phyloP scores from a whole-genome alignment of 2,113 vertebrate species.

The Tiliqua scincoides region DNA sequence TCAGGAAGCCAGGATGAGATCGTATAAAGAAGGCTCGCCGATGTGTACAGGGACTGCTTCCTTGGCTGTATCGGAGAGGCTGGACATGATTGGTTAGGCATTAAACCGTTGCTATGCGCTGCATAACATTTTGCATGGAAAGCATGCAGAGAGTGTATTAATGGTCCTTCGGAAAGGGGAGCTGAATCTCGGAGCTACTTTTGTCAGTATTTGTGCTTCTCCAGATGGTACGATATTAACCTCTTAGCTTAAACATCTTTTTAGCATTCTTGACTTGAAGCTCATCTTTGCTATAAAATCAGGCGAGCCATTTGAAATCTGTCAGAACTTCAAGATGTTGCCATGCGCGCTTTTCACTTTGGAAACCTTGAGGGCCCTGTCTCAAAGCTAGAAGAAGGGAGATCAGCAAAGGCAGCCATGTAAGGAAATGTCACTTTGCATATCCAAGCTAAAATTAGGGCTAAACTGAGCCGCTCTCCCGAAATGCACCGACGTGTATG shows the following conservation, averaged over 20 bases:
- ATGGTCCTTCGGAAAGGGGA: conserved; percentile 42
- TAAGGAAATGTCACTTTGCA: conserved; percentile 34
- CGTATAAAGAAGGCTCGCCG: conserved; percentile 65
- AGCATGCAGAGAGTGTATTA: conserved; percentile 65
- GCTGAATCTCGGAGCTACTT: conserved; percentile 69
- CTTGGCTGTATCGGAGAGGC: conserved; percentile 77
- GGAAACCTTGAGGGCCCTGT: conserved; percentile 25
- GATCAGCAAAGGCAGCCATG: background rate
- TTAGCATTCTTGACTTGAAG: conserved; percentile 49
- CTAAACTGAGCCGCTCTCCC: conserved; percentile 17
- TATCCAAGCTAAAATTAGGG: conserved; percentile 32
- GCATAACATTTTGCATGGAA: conserved; percentile 79
- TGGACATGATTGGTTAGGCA: conserved; percentile 76
- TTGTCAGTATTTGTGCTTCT: conserved; percentile 71
- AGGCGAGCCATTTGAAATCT: conserved; percentile 47
- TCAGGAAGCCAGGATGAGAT: conserved; percentile 66
- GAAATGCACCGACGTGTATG: conserved; percentile 27
- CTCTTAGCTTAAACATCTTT: conserved; percentile 74
- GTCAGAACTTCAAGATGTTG: conserved; percentile 36
- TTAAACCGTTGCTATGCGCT: conserved; percentile 79
- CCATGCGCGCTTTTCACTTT: conserved; percentile 7
- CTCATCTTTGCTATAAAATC: conserved; percentile 37
- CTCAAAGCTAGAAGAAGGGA: conserved; percentile 6
- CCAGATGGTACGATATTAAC: conserved; percentile 77
- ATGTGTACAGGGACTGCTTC: conserved; percentile 65